A percentile compares a stretch with the other conserved stretches of the same genome.
phyloP scores from a whole-genome alignment of 2,113 vertebrate genomes.

The Tupaia chinensis region DNA sequence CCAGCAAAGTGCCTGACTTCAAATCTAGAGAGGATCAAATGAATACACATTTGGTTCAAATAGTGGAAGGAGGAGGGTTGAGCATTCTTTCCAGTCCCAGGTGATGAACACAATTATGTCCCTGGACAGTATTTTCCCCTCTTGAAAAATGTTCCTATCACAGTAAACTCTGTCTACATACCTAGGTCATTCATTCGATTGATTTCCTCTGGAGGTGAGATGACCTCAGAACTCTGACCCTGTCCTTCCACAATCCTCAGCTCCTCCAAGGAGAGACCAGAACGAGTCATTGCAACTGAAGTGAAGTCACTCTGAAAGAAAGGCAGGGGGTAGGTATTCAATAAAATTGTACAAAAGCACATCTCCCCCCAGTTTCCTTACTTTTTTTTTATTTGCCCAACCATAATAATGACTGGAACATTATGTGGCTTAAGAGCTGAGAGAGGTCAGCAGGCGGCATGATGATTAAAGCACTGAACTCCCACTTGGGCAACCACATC shows the following conservation, averaged over 20 bases:
- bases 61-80: not conserved
- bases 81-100: not conserved
- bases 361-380: not conserved
- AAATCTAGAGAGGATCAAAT: slow-evolving; percentile 88
- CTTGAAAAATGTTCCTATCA: not conserved
- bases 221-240: slow-evolving; percentile 96
- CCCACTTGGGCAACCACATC: no score
- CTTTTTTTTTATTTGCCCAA: not conserved
- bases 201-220: slow-evolving; percentile 95
- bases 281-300: slow-evolving; percentile 91
- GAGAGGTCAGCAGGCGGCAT: no score
- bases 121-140: not conserved
- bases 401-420: slow-evolving; percentile 5
- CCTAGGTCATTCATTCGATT: slow-evolving; percentile 95
- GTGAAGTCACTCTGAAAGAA: slow-evolving; percentile 92
- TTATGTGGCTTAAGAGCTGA: not conserved
- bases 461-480: no score
- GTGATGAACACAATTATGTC: not conserved
- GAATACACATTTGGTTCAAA: not conserved
- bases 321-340: not conserved
- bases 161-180: slow-evolving; percentile 72
- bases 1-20: slow-evolving; percentile 91
- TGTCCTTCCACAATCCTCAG: slow-evolving; percentile 98
- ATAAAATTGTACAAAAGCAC: not conserved
- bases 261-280: slow-evolving; percentile 96